Percentiles rank a stretch among this genome's conserved stretches.
phyloP scores from a whole-genome alignment of 2,113 vertebrate genomes.

The Brachionichthys hirsutus region DNA sequence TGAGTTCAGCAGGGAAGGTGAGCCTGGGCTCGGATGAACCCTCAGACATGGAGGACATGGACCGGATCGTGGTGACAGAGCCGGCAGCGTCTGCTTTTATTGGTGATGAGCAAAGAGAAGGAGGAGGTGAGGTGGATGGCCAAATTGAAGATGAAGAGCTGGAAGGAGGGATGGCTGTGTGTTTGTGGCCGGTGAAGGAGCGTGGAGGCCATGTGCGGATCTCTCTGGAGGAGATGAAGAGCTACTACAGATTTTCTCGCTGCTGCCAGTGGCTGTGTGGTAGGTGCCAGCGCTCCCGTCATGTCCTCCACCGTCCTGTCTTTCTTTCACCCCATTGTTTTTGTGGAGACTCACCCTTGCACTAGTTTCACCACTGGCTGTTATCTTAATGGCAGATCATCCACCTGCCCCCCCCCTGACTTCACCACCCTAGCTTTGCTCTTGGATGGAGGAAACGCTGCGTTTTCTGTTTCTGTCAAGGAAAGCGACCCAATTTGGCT shows the following conservation, averaged over 20 bases:
- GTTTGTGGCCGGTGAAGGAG: conserved; percentile 43
- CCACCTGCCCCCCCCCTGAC: too few species aligned
- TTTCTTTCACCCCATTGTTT: not conserved
- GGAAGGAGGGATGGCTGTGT: conserved; percentile 31
- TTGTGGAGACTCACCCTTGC: too few species aligned
- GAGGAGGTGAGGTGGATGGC: conserved; percentile 19
- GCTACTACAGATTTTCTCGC: conserved; percentile 67
- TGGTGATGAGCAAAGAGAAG: not conserved
- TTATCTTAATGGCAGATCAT: too few species aligned
- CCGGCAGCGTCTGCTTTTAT: not conserved
- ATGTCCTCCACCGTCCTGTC: not conserved
- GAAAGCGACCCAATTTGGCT: too few species aligned
- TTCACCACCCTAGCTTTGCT: too few species aligned
- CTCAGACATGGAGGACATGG: not conserved
- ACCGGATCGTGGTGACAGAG: conserved; percentile 4
- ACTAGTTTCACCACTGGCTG: too few species aligned
- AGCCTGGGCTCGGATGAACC: conserved; percentile 6
- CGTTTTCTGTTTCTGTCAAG: too few species aligned
- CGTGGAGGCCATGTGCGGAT: conserved; percentile 55
- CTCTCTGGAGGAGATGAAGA: conserved; percentile 71
- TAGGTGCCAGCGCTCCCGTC: conserved; percentile 47
- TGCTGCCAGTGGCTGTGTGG: conserved; percentile 70
- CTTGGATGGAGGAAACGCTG: too few species aligned
- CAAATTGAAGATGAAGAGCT: conserved; percentile 3
- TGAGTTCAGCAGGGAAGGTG: not conserved